Evolutionary conservation across 2,113 vertebrate genomes (phyloP).

Genomic region (Craseonycteris thonglongyai): DNA sequence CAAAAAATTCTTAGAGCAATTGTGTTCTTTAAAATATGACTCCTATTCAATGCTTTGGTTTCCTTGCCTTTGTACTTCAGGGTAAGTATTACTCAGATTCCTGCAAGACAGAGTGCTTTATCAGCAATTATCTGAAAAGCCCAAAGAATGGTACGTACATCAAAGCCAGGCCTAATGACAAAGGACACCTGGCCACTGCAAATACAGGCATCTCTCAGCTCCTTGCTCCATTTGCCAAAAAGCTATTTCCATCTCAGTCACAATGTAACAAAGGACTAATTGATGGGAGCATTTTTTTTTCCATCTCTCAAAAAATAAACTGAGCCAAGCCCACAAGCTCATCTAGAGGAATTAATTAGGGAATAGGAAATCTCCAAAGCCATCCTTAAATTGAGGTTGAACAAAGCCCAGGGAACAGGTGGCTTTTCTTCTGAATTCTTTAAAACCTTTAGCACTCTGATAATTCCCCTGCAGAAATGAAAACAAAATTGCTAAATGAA

Average conservation of each 20-base stretch:
- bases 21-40: conserved; percentile 47
- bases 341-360: conserved; percentile 75
- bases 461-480: conserved; percentile 70
- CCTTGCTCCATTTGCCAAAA: conserved; percentile 68
- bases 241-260: conserved; percentile 70
- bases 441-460: conserved; percentile 70
- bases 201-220: conserved; percentile 68
- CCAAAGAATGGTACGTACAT: conserved; percentile 59
- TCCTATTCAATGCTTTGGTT: conserved; percentile 38
- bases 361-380: conserved; percentile 77
- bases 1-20: conserved; percentile 27
- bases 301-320: conserved; percentile 73
- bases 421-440: conserved; percentile 74
- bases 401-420: conserved; percentile 73
- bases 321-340: conserved; percentile 68
- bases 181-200: conserved; percentile 69
- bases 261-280: conserved; percentile 71
- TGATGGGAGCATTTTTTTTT: conserved; percentile 66
- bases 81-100: conserved; percentile 59
- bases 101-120: conserved; percentile 38
- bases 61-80: conserved; percentile 36
- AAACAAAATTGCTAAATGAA: conserved; percentile 44
- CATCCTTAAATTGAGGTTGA: conserved; percentile 71
- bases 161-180: conserved; percentile 65
- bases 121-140: conserved; percentile 66